phyloP scores from a whole-genome alignment of 2,888 invertebrate species.

The Hypomecis punctinalis region DNA sequence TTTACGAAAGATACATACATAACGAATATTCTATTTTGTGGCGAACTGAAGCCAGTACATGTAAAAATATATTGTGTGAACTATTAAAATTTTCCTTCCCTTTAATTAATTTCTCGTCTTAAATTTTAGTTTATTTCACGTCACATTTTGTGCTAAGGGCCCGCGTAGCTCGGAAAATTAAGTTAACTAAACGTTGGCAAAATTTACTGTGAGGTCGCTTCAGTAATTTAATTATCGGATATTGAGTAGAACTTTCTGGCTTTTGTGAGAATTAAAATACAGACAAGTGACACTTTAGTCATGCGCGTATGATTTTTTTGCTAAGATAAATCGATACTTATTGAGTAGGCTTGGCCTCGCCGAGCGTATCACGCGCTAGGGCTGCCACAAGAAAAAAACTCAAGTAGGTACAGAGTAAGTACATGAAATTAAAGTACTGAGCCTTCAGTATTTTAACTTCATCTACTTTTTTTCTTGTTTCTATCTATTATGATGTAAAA shows the following conservation, averaged over 20 bases:
- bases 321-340: no score
- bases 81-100: not conserved
- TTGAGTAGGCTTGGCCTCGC: no score
- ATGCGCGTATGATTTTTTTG: not conserved
- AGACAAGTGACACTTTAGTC: not conserved
- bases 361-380: no score
- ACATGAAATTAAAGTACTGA: no score
- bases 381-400: no score
- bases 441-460: no score
- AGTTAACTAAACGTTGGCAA: constrained; percentile 22
- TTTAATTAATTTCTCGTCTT: not conserved
- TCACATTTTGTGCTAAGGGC: constrained; percentile 16
- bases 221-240: constrained; percentile 19
- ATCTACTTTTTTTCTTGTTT: no score
- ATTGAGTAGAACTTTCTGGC: constrained; percentile 15
- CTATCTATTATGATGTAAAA: no score
- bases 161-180: constrained; percentile 14
- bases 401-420: no score
- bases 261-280: constrained; percentile 9
- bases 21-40: no score
- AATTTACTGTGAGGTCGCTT: constrained; percentile 20
- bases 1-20: not conserved
- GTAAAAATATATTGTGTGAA: no score
- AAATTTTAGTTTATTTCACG: constrained; percentile 3
- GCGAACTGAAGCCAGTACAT: no score